Evolutionary conservation across 2,113 vertebrate species (phyloP).

Genomic region (Oncorhynchus masou): DNA sequence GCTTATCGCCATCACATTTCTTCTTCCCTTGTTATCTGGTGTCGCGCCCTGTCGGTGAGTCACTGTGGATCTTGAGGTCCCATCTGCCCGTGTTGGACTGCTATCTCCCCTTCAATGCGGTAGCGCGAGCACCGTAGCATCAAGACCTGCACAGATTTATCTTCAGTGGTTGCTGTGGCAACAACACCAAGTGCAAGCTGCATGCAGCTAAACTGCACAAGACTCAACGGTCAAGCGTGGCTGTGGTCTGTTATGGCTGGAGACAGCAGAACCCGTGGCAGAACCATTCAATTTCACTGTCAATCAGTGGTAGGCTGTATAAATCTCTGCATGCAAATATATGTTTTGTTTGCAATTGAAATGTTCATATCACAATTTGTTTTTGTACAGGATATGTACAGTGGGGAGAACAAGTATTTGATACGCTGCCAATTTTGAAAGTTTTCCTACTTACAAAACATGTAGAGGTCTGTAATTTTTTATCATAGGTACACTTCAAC

Average conservation of each 20-base stretch:
- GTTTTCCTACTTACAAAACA: too few relatives aligned
- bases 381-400: too few relatives aligned
- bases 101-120: conserved; percentile 62
- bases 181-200: conserved; percentile 39
- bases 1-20: conserved; percentile 11
- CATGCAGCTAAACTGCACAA: not conserved
- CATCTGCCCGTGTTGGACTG: conserved; percentile 44
- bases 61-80: conserved; percentile 59
- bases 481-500: too few relatives aligned
- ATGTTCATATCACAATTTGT: too few relatives aligned
- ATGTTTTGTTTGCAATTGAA: too few relatives aligned
- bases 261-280: not conserved
- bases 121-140: conserved; percentile 43
- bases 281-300: too few relatives aligned
- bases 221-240: not conserved
- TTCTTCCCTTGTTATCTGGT: conserved; percentile 13
- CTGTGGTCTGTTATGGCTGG: not conserved
- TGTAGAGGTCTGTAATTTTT: too few relatives aligned
- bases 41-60: conserved; percentile 45
- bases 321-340: too few relatives aligned
- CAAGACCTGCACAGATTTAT: conserved; percentile 47
- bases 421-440: too few relatives aligned
- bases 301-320: too few relatives aligned
- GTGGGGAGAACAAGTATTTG: too few relatives aligned
- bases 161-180: conserved; percentile 67